Base-by-base conservation (phyloP, 2,113 vertebrate species). In the Oriolus oriolus region DNA sequence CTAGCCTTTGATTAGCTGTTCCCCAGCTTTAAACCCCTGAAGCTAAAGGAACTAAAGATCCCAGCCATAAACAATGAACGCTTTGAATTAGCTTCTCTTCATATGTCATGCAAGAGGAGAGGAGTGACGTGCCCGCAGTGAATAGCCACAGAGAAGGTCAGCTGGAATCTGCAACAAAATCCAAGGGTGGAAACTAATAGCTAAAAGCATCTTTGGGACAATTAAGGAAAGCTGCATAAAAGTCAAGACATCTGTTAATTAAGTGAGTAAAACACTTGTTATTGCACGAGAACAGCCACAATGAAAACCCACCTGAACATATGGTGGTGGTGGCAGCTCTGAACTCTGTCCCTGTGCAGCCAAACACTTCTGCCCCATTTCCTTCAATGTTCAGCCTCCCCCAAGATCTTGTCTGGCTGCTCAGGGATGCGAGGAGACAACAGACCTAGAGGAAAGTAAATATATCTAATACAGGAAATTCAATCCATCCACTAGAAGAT, bases 21-120 rank as follows among this genome's bases (percentile, higher is more conserved):
- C 96, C 95, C 96, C 93, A 97, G 95, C 95, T 95, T 79, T 94
- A 93, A 97, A 90, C 73, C 97, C 98, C 97, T 83, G 89, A 97
- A 97, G 97, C 97, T 87, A 98, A 97, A 97, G 86, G 93, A 97
- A 95, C 95, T 94, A 45, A 93, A 97, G 93, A 97, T 19, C 37
- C 39, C 93, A 95, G 95, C 90, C 92, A 97, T 97, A 98, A 98
- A 98, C 98, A 98, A 98, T 92, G 96, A 96, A 84, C 0, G 93
- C 97, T 98, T 98, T 98, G 97, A 98, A 98, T 98, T 96, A 93
- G 70, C 93, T 91, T 96, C 94, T 86, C 96, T 97, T 97, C 96
- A 70, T 94, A 95, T 95, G 97, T 96, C 97, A 95, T 89, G 96
- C 89, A 91, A 92, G 85, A 94, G 71, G 92, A 97, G 95, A 93